Percentiles rank a stretch among this genome's conserved stretches.
phyloP scores from a whole-genome alignment of 2,113 vertebrate species.

The Lipotes vexillifer region DNA sequence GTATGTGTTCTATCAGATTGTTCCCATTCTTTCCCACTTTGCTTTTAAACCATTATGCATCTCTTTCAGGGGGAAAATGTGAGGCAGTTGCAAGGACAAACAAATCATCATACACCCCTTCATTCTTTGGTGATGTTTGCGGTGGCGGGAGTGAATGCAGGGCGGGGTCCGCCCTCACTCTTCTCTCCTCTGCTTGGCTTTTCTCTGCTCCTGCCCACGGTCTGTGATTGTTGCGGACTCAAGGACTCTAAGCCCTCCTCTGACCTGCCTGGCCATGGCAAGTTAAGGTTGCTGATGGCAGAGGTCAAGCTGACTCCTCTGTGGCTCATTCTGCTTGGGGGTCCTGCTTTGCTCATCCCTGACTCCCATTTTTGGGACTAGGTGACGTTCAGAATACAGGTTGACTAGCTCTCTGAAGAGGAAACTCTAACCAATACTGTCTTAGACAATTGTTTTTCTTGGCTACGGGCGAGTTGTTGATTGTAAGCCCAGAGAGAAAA shows the following conservation, averaged over 20 bases:
- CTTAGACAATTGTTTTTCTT: neutral
- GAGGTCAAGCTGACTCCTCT: neutral
- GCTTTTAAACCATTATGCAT: neutral
- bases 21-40: neutral
- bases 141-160: neutral
- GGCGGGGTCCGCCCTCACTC: neutral
- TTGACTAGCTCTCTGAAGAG: neutral
- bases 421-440: neutral
- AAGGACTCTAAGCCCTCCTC: neutral
- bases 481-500: neutral
- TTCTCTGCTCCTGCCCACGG: neutral
- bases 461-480: neutral
- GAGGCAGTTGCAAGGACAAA: neutral
- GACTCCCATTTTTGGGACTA: neutral
- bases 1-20: neutral
- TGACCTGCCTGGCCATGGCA: neutral
- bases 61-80: neutral
- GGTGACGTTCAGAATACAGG: neutral
- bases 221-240: neutral
- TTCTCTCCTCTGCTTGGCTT: neutral
- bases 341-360: neutral
- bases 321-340: neutral
- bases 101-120: neutral
- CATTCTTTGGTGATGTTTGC: neutral
- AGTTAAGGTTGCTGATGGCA: neutral